Evolutionary conservation across 2,113 vertebrate genomes (phyloP), one percentile per base, ranked within the genome.

Genomic region (Xiphias gladius): DNA sequence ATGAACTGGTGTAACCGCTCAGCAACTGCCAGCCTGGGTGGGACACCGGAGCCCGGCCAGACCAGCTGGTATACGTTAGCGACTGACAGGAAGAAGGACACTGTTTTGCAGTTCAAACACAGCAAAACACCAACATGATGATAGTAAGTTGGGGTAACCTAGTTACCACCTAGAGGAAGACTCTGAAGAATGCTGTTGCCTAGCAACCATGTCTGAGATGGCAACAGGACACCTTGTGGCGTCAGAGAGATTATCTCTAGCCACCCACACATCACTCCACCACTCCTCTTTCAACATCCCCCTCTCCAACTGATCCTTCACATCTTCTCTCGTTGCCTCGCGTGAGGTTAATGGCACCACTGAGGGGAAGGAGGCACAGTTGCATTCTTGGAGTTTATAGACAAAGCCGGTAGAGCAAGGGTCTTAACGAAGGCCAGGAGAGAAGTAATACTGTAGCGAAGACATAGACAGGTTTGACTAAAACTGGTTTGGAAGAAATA

Each of bases 1-100:
- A 94, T 58, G 91, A 94, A 86, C 91, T 94, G 75, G 93, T 95
- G 85, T 94, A 93, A 78, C 79, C 54, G 55, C 37, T 43, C 43
- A 16, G 0, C 65, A 43, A 32, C 77, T 55, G 48, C 76, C 68
- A 66, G 65, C 37, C 71, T 39, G 66, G 67, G 30, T 16, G 72
- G 83, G 32, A 80, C 0, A 13, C 32, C 1, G 6, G 22, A 13
- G 1, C 73, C 50, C 2, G 1, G 70, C 75, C 62, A 52, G 65
- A 83, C 69, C 77, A 73, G 79, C 90, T 85, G 86, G 73, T 80
- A 24, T 28, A 58, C 73, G 43, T 78, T 82, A 77, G 70, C 61
- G 32, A 87, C 87, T 79, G 41, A 61, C 73, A 76, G 64, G 76
- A 83, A 48, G 72, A 73, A 50, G 61, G 80, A 79, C 85, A 81